Evolutionary conservation across 2,888 invertebrate species (phyloP), one percentile per base, ranked within the genome.

Genomic region (Penaeus monodon): DNA sequence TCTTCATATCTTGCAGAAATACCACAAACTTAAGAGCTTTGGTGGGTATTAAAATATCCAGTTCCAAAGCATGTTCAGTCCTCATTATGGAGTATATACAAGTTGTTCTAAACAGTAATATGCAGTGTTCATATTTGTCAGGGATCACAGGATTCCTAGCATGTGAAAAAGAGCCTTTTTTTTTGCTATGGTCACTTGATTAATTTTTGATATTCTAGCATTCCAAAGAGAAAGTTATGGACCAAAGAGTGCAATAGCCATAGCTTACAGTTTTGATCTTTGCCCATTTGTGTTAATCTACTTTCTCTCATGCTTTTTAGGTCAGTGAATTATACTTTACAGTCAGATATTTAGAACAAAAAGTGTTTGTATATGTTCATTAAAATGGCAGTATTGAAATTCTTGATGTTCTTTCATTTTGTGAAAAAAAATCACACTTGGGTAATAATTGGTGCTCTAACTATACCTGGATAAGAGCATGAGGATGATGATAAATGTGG

Each of bases 221-320:
- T 85, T 85, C 85, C 85, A 85, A 85, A 85, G 79, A 85, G 7
- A 65, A 27, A n/a, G 49, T 84, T 76, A 81, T 74, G 66, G 81
- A 81, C 85, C 85, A 85, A 76, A 85, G 65, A 85, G 38, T 64
- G 68, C 38, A 33, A 73, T 64, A 66, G 24, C 81, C 68, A 76
- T 65, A 66, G 70, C 57, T 76, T 66, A 29, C 74, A 12, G 64
- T 82, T 27, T 57, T 57, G 10, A 49, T 73, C 29, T 82, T 81
- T 44, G 33, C 10, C 27, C 80, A 63, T 44, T 63, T 24, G 20
- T 24, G 49, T 33, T 27, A 33, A 7, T n/a, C 44, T 76, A 49
- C 49, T 27, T 38, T 20, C 38, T 44, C n/a, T 77, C 77, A 49
- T 63, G 14, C 29, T 77, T 14, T 57, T 77, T 57, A 57, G 57